These are phyloP conservation scores for Chrosomus eos DNA, from an alignment of 2,797 vertebrate species.

Conservation along the genomic window DNA sequence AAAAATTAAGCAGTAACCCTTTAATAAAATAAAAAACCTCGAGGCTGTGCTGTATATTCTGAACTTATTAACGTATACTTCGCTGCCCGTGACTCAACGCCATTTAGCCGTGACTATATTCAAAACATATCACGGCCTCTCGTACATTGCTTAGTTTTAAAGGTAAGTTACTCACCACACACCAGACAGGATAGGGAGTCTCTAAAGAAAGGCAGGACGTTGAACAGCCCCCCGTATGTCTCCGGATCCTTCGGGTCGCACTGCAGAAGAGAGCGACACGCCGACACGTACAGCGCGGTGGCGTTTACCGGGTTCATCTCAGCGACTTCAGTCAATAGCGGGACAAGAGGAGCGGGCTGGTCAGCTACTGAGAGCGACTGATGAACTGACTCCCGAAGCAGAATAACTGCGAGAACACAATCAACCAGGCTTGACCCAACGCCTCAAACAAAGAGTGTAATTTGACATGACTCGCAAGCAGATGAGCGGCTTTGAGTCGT, in stretches of 20 bases:
- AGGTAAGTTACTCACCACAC: constrained; percentile 82
- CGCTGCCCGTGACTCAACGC: background rate
- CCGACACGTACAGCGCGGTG: constrained; percentile 93
- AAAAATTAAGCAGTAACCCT: background rate
- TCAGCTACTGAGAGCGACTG: constrained; percentile 10
- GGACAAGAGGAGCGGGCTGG: background rate
- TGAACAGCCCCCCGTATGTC: constrained; percentile 89
- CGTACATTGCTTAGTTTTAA: background rate
- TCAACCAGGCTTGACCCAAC: constrained; percentile 51
- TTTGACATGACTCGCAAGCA: constrained; percentile 41
- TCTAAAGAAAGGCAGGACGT: constrained; percentile 91
- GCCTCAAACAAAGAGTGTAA: constrained; percentile 35
- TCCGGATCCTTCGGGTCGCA: constrained; percentile 91
- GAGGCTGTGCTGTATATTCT: background rate
- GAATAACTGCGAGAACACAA: background rate
- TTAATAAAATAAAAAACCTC: background rate
- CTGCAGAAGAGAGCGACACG: constrained; percentile 94
- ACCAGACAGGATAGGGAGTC: constrained; percentile 93
- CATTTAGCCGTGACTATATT: background rate
- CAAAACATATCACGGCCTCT: background rate
- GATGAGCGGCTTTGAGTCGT: constrained; percentile 1
- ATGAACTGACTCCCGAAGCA: constrained; percentile 7
- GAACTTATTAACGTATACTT: background rate
- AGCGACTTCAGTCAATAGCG: constrained; percentile 58
- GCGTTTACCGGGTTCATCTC: constrained; percentile 96